A percentile compares a stretch with the other conserved stretches of the same genome.
Evolutionary conservation across 2,888 invertebrate species (phyloP).

Genomic region (Chymomyza amoena): DNA sequence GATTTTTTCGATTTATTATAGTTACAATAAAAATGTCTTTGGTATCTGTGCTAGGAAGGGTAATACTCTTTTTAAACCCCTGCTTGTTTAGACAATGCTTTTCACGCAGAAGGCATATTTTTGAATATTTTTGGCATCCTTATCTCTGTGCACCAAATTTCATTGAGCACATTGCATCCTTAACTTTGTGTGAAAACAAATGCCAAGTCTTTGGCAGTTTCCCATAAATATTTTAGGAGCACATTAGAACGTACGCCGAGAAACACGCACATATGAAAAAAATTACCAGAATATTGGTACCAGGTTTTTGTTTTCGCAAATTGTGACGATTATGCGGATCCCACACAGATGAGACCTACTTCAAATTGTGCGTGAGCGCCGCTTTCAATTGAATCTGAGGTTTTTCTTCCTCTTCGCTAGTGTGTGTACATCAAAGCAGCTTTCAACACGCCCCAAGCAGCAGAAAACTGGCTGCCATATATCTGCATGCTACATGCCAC

Average conservation of each 20-base stretch:
- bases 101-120: no score
- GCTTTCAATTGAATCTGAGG: conserved; percentile 5
- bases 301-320: neutral
- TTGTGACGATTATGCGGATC: conserved; percentile 23
- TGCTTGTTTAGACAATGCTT: no score
- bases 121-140: no score
- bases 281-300: neutral
- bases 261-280: neutral
- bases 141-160: no score
- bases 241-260: neutral
- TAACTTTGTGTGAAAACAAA: neutral
- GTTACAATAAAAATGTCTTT: no score
- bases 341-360: conserved; percentile 29
- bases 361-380: conserved; percentile 21
- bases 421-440: conserved; percentile 34
- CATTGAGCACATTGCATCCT: neutral
- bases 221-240: neutral
- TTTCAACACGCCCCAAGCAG: conserved; percentile 29
- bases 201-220: neutral
- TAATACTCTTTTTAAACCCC: no score
- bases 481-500: neutral
- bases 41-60: no score
- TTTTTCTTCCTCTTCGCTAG: neutral
- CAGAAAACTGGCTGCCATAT: neutral
- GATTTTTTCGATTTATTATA: no score